Conservation (phyloP, 2,797 vertebrate species). For the Ambastaia sidthimunki region DNA sequence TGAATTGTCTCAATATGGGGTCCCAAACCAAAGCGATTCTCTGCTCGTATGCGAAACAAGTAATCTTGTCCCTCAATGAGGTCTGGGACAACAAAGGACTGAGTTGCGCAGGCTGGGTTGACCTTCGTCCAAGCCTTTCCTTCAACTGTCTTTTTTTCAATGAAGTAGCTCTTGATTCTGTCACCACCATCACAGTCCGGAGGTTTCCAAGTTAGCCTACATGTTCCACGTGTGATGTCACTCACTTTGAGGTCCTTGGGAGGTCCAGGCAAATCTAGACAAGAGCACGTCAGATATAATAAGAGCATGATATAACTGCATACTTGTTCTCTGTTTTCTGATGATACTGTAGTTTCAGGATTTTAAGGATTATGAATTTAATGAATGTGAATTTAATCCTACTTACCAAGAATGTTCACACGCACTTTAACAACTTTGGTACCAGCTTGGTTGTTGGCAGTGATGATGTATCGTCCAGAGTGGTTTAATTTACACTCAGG, state of each 20-base stretch:
- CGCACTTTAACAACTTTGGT: conserved; percentile 90
- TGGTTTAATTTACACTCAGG: conserved; percentile 87
- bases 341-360: background rate
- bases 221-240: conserved; percentile 92
- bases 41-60: conserved; percentile 92
- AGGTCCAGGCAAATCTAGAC: conserved; percentile 90
- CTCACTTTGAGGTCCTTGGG: conserved; percentile 93
- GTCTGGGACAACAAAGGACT: conserved; percentile 89
- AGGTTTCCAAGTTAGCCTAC: conserved; percentile 93
- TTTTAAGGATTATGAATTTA: background rate
- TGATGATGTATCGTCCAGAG: conserved; percentile 91
- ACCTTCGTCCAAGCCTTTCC: conserved; percentile 98
- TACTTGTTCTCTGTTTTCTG: background rate
- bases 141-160: conserved; percentile 91
- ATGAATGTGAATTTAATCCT: background rate
- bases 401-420: conserved; percentile 92
- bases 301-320: background rate
- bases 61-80: conserved; percentile 91
- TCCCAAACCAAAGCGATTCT: conserved; percentile 92
- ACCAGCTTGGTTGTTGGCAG: conserved; percentile 92
- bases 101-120: conserved; percentile 87
- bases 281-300: background rate
- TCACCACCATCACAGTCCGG: conserved; percentile 94
- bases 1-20: conserved; percentile 82
- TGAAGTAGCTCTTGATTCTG: conserved; percentile 93